Evolutionary conservation across 2,888 invertebrate species (phyloP), one percentile per base, ranked within the genome.

Genomic region (Crematogaster levior): DNA sequence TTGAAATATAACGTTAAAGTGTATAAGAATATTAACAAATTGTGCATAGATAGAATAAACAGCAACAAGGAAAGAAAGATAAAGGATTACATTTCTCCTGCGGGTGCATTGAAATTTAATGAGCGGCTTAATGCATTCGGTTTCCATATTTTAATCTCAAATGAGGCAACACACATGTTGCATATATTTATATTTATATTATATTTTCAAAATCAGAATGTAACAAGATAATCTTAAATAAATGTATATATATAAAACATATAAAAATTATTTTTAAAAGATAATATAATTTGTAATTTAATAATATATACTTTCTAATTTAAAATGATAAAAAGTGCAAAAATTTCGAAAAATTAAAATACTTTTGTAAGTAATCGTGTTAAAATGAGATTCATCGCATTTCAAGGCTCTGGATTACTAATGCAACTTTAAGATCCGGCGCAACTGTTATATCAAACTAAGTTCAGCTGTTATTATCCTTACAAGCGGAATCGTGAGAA

Each of bases 401-500:
- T 53, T 53, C 15, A 24, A 3, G 51, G n/a, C 10, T 27, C 15
- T 6, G 12, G 65, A 40, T 65, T 40, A 65, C 53, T 9, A 53
- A 21, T 34, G 43, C 56, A 68, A 68, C 30, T 68, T 68, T 77
- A 66, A 43, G 43, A 68, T 43, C 15, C 46, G 21, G 6, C 3
- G 21, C 43, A 58, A n/a, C 37, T 10, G 24, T 27, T 18, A 27
- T n/a, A 24, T 18, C 34, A 15, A n/a, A 66, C 43, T 24, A n/a
- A 21, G 24, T 68, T 68, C 34, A 56, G 21, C 43, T 58, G 43
- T 70, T 58, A 30, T 79, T 56, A 58, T n/a, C 18, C 24, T 34
- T 34, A 56, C 37, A 27, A 10, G 53, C 15, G 27, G 68, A 72
- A 40, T 48, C 48, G 77, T 77, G 86, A 90, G 88, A 86, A 90